Evolutionary conservation across 2,113 vertebrate species (phyloP).

Genomic region (Engystomops pustulosus): DNA sequence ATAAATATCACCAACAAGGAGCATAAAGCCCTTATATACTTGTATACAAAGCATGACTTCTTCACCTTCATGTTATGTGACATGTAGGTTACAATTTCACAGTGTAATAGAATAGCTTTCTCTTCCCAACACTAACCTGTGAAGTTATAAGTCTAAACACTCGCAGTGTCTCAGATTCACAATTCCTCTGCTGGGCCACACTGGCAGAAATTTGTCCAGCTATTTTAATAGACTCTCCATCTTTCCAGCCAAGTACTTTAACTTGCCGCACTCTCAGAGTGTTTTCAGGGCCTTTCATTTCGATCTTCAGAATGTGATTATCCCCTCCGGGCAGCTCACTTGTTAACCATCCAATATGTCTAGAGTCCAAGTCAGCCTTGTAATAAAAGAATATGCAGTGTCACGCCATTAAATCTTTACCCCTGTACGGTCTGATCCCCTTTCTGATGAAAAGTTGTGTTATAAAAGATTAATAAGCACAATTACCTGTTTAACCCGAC

Average conservation of each 20-base stretch:
- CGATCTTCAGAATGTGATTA: slow-evolving; percentile 95
- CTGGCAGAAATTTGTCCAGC: slow-evolving; percentile 94
- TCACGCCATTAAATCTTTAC: neutral
- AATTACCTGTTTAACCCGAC: slow-evolving; percentile 96
- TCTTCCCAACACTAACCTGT: slow-evolving; percentile 75
- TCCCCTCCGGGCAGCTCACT: slow-evolving; percentile 95
- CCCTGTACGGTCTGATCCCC: neutral
- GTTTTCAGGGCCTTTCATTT: slow-evolving; percentile 97
- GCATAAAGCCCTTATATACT: no score
- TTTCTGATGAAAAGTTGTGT: no score
- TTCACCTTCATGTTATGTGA: no score
- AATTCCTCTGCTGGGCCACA: slow-evolving; percentile 95
- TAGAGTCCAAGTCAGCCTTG: slow-evolving; percentile 94
- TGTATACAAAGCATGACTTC: no score
- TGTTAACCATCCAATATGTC: slow-evolving; percentile 98
- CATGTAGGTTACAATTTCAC: neutral
- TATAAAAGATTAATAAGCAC: no score
- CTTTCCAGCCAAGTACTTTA: slow-evolving; percentile 98
- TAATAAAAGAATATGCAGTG: neutral
- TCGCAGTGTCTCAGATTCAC: slow-evolving; percentile 92
- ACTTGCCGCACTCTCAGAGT: slow-evolving; percentile 96
- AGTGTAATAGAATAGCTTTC: neutral
- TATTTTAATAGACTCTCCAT: slow-evolving; percentile 95
- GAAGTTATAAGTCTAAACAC: slow-evolving; percentile 98
- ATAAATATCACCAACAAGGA: no score